Percentiles rank a stretch among this genome's conserved stretches.
Conservation (phyloP, 2,888 invertebrate genomes). For the Syritta pipiens region DNA sequence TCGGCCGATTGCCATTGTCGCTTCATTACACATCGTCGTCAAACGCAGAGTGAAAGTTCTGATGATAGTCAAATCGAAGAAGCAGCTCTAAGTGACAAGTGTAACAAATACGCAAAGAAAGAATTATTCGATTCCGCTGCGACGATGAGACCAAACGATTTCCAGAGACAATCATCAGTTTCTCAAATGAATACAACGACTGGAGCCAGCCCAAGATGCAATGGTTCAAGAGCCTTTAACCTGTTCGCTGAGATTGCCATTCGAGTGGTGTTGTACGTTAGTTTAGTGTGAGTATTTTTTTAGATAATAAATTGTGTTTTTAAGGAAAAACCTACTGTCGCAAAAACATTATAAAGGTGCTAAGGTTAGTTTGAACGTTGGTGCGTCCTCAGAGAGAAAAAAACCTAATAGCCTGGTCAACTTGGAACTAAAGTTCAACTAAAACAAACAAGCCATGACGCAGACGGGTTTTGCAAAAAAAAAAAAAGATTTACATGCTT, state of each 20-base stretch:
- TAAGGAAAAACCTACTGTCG: no score
- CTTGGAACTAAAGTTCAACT: no score
- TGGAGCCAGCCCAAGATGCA: constrained; percentile 4
- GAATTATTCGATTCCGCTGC: background rate
- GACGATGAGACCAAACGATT: constrained; percentile 26
- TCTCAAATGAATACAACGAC: constrained; percentile 5
- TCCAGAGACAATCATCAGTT: constrained; percentile 35
- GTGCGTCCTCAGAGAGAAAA: no score
- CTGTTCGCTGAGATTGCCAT: constrained; percentile 31
- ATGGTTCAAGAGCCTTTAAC: constrained; percentile 15
- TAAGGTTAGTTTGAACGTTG: no score
- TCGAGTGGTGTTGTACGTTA: constrained; percentile 31
- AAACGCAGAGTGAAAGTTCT: constrained; percentile 54
- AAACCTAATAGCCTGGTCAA: no score
- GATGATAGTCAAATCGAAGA: constrained; percentile 37
- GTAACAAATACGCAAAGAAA: constrained; percentile 30
- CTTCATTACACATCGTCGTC: constrained; percentile 32
- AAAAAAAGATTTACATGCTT: no score
- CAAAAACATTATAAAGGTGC: no score
- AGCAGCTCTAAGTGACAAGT: constrained; percentile 12
- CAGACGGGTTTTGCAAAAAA: no score
- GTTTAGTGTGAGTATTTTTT: constrained; percentile 43
- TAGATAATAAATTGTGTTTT: no score
- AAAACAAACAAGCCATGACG: no score
- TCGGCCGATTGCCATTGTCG: constrained; percentile 11